phyloP scores from a whole-genome alignment of 2,113 vertebrate genomes.

The Chunga burmeisteri region DNA sequence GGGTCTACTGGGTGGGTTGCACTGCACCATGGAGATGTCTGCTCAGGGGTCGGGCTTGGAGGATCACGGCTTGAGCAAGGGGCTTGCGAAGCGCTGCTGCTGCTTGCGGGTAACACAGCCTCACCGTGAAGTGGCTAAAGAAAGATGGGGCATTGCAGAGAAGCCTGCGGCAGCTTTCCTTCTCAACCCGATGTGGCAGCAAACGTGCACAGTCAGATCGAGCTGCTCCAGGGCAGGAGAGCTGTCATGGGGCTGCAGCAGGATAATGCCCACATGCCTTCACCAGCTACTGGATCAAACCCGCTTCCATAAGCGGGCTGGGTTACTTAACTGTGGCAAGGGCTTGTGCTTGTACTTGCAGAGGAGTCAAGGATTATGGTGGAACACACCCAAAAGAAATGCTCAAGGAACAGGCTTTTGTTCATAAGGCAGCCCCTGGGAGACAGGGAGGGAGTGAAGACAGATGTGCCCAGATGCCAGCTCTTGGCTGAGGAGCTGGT shows the following conservation, averaged over 20 bases:
- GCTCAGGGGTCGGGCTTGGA: background rate
- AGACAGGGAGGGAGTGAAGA: background rate
- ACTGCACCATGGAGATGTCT: accelerated
- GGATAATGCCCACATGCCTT: accelerated
- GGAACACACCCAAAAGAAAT: background rate
- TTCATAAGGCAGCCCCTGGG: accelerated
- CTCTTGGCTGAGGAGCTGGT: background rate
- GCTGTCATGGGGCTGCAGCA: background rate
- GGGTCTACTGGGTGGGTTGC: background rate
- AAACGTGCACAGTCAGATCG: accelerated
- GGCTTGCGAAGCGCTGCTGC: background rate
- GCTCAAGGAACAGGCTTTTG: background rate
- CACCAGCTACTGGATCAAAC: background rate
- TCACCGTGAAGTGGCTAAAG: background rate
- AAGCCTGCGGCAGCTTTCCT: background rate
- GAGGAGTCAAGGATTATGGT: background rate
- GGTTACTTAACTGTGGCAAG: background rate
- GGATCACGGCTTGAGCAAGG: background rate
- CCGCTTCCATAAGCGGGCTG: background rate
- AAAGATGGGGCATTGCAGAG: accelerated
- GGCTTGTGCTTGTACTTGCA: background rate
- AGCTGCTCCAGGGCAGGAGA: background rate
- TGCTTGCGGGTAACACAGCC: background rate
- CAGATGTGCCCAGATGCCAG: background rate
- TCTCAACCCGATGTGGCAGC: background rate